Base-by-base conservation (phyloP, 1,140 invertebrate species). In the Drosophila rufa region DNA sequence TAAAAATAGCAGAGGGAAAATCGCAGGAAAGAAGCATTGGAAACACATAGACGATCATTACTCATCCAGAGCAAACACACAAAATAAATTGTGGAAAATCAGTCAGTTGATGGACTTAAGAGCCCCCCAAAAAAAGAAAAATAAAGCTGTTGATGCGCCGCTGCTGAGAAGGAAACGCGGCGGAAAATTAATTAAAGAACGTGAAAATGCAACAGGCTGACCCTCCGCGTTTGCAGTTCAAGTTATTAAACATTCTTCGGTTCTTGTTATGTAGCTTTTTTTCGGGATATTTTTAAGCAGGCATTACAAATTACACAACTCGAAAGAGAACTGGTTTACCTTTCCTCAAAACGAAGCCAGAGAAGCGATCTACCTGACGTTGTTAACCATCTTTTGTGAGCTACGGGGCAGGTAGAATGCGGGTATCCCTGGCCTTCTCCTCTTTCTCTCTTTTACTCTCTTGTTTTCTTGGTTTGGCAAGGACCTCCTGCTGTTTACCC, bases 141-240 rank as follows among this genome's bases (percentile, higher is more conserved):
- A 50, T 38, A 60, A 56, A 62, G 9, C 65, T 71, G 47, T 68
- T 61, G 33, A 48, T 40, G 38, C 58, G 45, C 64, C 48, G 48
- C 33, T 67, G 48, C 68, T 53, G 71, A 61, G 47, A 59, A 40
- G 47, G 22, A 59, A 79, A 71, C 42, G 50, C 69, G 12, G 40
- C 42, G 48, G 70, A 62, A 81, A 90, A 89, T 90, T 90, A 89
- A 89, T 84, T 89, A 90, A 53, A 69, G 50, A 75, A 81, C 75
- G 77, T 89, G 85, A 84, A 89, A 89, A 89, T 85, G 84, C 85
- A 87, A 70, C 73, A 79, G 79, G 87, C 77, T 71, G 71, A 79
- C 51, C 50, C 50, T 9, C 40, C 38, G 42, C 17, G 42, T 14
- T 50, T 55, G 48, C 50, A 60, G 75, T 69, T 71, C 60, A 67